Conservation (phyloP, 2,113 vertebrate species). For the Neogale vison region DNA sequence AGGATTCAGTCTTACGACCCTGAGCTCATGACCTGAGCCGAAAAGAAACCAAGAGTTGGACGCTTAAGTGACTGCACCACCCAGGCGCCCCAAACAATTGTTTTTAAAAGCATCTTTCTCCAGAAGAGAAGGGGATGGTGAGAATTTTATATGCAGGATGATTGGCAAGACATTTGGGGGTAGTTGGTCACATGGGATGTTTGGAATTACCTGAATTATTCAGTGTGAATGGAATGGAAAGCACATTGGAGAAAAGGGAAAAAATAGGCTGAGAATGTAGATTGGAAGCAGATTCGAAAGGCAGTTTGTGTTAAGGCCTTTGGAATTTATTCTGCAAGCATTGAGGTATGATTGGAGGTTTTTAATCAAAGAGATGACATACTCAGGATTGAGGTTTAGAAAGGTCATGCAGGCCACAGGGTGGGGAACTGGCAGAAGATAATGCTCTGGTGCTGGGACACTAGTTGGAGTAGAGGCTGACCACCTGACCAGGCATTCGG, state of each 20-base stretch:
- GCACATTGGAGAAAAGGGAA: not conserved
- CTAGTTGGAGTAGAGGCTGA: not conserved
- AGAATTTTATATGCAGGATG: not conserved
- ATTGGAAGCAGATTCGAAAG: not conserved
- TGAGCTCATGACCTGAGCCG: not conserved
- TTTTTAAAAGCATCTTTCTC: slow-evolving; percentile 25
- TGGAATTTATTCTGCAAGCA: not conserved
- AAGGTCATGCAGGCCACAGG: not conserved
- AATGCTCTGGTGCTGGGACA: not conserved
- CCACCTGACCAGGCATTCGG: not conserved
- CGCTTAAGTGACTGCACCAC: not conserved
- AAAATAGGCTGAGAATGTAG: not conserved
- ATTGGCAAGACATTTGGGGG: not conserved
- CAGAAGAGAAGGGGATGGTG: not conserved
- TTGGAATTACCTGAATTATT: slow-evolving; percentile 29
- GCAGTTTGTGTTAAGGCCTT: not conserved
- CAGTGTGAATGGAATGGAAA: not conserved
- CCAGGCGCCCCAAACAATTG: not conserved
- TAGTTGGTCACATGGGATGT: not conserved
- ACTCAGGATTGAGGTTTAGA: not conserved
- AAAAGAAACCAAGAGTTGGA: not conserved
- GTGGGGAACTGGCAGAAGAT: not conserved
- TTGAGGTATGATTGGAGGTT: not conserved
- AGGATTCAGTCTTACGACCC: not conserved
- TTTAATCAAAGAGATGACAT: slow-evolving; percentile 29